Percentiles rank a stretch among this genome's conserved stretches.
phyloP scores from a whole-genome alignment of 1,140 invertebrate species.

The Papilio machaon region DNA sequence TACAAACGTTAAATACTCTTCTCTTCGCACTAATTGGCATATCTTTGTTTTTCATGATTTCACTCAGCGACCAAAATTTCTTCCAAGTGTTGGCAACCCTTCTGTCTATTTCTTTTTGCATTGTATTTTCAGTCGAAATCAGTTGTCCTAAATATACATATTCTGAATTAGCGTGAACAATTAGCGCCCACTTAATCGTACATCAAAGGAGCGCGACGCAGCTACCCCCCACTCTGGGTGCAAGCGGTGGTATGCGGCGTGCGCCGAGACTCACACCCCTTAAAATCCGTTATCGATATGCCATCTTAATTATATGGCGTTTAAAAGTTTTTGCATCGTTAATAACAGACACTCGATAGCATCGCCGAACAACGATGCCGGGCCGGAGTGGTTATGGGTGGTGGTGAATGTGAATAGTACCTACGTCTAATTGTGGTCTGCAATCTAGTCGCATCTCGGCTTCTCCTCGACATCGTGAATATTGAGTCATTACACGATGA shows the following conservation, averaged over 20 bases:
- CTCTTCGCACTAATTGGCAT: no score
- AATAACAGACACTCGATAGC: neutral
- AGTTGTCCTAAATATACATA: no score
- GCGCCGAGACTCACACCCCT: conserved; percentile 27
- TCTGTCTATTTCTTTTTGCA: no score
- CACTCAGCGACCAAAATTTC: no score
- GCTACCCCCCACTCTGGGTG: neutral
- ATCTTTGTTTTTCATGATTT: no score
- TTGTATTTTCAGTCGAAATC: no score
- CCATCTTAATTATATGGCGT: conserved; percentile 21
- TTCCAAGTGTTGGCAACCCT: no score
- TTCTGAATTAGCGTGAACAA: conserved; percentile 41
- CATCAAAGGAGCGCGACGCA: conserved; percentile 25
- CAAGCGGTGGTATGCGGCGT: conserved; percentile 11
- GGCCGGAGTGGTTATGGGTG: no score
- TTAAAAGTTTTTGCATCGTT: conserved; percentile 11
- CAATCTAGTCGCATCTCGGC: neutral
- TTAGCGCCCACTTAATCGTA: conserved; percentile 40
- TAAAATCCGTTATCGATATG: conserved; percentile 30
- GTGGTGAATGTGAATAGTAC: neutral
- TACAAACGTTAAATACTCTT: no score
- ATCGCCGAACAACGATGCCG: neutral
- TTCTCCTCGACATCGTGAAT: neutral
- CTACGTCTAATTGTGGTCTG: neutral
- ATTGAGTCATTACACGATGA: neutral